These are phyloP conservation scores for Cardiocondyla obscurior DNA, from an alignment of 1,140 invertebrate species.

Conservation along the genomic window DNA sequence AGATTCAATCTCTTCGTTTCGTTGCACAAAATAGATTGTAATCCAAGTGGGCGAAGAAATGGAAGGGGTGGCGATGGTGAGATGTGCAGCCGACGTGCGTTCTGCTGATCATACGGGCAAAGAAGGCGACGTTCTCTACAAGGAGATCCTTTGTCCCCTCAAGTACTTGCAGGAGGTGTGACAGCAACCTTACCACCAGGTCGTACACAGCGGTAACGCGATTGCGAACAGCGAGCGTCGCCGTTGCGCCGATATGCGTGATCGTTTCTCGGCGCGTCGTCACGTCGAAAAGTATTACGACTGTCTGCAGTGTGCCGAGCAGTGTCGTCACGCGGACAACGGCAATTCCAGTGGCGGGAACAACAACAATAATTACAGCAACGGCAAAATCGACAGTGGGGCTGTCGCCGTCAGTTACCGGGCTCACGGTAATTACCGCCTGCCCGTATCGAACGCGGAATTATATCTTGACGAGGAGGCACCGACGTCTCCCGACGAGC, in stretches of 20 bases:
- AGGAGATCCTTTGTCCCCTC: slow-evolving; percentile 87
- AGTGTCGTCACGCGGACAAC: slow-evolving; percentile 79
- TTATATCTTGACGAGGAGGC: slow-evolving; percentile 16
- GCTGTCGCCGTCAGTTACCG: slow-evolving; percentile 26
- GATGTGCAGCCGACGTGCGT: slow-evolving; percentile 93
- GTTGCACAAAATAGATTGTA: slow-evolving; percentile 86
- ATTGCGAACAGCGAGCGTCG: slow-evolving; percentile 75
- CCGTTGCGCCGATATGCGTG: slow-evolving; percentile 61
- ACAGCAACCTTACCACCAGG: slow-evolving; percentile 84
- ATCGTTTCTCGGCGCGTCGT: slow-evolving; percentile 75
- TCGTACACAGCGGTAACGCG: slow-evolving; percentile 68
- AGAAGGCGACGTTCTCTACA: slow-evolving; percentile 88
- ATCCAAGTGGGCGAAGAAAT: slow-evolving; percentile 95
- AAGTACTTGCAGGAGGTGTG: slow-evolving; percentile 94
- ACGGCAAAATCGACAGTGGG: slow-evolving; percentile 23
- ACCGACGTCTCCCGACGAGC: slow-evolving; percentile 23
- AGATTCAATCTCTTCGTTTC: background rate
- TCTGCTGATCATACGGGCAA: slow-evolving; percentile 90
- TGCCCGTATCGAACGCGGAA: background rate
- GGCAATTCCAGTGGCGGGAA: slow-evolving; percentile 65
- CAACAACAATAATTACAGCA: slow-evolving; percentile 56
- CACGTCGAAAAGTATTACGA: slow-evolving; percentile 82
- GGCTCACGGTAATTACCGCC: background rate
- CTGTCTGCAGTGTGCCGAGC: slow-evolving; percentile 81
- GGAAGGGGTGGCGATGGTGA: slow-evolving; percentile 96